phyloP scores from a whole-genome alignment of 2,113 vertebrate species.

The Chauna torquata region DNA sequence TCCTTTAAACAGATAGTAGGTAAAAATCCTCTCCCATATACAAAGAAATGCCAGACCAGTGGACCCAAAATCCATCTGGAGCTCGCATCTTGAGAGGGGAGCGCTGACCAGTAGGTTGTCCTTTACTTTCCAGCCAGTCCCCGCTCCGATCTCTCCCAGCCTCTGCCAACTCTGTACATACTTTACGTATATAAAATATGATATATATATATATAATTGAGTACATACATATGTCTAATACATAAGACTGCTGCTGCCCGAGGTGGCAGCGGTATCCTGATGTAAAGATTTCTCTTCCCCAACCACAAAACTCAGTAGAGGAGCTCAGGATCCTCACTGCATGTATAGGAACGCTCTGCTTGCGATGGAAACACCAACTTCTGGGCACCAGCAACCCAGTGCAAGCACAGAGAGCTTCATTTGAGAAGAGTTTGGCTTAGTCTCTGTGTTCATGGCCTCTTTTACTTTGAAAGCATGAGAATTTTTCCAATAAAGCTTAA shows the following conservation, averaged over 20 bases:
- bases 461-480: not conserved
- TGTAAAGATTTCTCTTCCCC: not conserved
- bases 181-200: not conserved
- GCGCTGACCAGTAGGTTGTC: not conserved
- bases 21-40: not conserved
- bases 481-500: not conserved
- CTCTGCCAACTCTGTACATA: not conserved
- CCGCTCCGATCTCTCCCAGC: not conserved
- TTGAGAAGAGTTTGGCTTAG: not conserved
- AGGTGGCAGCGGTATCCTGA: not conserved
- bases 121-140: not conserved
- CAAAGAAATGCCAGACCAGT: not conserved
- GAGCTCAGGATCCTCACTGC: not conserved
- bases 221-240: not conserved
- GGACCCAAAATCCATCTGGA: not conserved
- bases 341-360: not conserved
- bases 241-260: not conserved
- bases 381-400: not conserved
- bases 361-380: not conserved
- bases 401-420: not conserved
- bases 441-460: not conserved
- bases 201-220: not conserved
- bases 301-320: not conserved
- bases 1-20: not conserved
- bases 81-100: not conserved